A percentile compares a stretch with the other conserved stretches of the same genome.
Evolutionary conservation across 1,140 invertebrate genomes (phyloP).

Genomic region (Chrysomallon squamiferum): DNA sequence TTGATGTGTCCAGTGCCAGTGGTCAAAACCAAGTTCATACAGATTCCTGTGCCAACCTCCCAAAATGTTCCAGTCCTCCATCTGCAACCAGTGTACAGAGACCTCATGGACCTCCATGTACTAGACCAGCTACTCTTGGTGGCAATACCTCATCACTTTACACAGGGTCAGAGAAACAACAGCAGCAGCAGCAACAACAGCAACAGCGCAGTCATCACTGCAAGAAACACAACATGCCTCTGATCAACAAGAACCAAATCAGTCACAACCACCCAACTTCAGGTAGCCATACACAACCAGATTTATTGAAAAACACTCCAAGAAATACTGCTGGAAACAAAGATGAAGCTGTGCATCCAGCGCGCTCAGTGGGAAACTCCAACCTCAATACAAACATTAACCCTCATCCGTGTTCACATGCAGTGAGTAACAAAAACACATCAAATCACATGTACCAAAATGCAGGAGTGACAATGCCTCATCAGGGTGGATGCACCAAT

Average conservation of each 20-base stretch:
- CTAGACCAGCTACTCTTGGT: constrained; percentile 47
- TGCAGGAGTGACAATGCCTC: constrained; percentile 3
- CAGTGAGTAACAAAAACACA: background rate
- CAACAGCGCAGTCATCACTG: background rate
- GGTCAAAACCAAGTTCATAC: constrained; percentile 5
- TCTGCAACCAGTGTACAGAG: constrained; percentile 9
- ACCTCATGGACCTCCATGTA: constrained; percentile 37
- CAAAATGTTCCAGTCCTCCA: constrained; percentile 14
- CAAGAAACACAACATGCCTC: background rate
- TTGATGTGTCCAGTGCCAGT: background rate
- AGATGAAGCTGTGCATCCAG: constrained; percentile 22
- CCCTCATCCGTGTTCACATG: constrained; percentile 19
- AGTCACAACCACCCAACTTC: background rate
- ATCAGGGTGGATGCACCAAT: constrained; percentile 27
- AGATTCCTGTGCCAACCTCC: constrained; percentile 9
- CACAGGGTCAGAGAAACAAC: background rate
- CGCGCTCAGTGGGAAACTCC: constrained; percentile 8
- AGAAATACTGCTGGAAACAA: background rate
- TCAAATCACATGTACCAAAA: background rate
- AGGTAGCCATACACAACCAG: constrained; percentile 2
- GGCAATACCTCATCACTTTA: constrained; percentile 35
- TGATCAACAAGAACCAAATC: background rate
- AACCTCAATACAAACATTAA: constrained; percentile 9
- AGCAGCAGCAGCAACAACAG: background rate
- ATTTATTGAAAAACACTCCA: background rate